These are phyloP conservation scores for Smutsia temminckii DNA, from an alignment of 2,797 vertebrate genomes.

Conservation along the genomic window DNA sequence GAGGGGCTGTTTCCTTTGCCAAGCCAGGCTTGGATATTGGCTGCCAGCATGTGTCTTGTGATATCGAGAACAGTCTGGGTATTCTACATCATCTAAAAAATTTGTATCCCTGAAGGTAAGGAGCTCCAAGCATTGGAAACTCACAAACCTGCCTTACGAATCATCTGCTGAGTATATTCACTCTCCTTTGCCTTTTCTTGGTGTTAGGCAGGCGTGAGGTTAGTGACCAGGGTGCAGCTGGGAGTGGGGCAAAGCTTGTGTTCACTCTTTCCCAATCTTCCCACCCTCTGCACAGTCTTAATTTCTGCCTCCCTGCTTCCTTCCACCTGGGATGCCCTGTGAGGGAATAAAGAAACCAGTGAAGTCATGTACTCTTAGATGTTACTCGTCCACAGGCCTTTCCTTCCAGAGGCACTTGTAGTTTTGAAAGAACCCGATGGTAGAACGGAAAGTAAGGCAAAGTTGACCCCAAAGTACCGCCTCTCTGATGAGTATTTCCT, in stretches of 20 bases:
- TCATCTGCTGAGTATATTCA: background rate
- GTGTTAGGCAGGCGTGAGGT: background rate
- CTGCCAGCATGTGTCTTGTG: background rate
- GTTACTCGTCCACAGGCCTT: background rate
- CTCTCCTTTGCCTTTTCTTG: background rate
- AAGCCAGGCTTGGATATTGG: background rate
- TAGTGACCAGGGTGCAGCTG: background rate
- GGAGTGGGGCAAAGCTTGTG: background rate
- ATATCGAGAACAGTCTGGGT: slow-evolving; percentile 20
- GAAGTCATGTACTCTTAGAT: background rate
- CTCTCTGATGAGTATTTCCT: slow-evolving; percentile 1
- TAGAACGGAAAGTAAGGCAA: slow-evolving; percentile 12
- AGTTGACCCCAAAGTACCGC: background rate
- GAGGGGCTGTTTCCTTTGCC: background rate
- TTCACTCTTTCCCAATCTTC: background rate
- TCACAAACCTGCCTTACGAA: background rate
- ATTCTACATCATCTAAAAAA: background rate
- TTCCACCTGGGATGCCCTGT: too few relatives aligned
- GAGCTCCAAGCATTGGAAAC: background rate
- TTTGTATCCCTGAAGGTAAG: background rate
- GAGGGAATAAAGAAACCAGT: background rate
- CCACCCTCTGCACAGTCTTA: background rate
- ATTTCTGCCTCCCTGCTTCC: background rate
- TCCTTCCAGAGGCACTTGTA: background rate
- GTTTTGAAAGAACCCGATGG: slow-evolving; percentile 34